Conservation (phyloP, 2,113 vertebrate species). For the Meriones unguiculatus region DNA sequence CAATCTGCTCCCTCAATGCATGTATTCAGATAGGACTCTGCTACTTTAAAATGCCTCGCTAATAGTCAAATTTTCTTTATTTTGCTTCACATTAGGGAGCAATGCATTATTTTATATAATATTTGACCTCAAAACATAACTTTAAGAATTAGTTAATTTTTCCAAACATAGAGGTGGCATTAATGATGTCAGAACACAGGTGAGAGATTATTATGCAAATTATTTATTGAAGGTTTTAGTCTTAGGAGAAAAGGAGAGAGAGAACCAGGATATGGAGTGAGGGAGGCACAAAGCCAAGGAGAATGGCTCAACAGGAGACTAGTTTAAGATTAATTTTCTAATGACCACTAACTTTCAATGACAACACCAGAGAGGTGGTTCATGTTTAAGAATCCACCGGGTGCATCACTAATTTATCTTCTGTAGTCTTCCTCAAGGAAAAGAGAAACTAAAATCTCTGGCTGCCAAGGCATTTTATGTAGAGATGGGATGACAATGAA, state of each 20-base stretch:
- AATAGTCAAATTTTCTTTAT: slow-evolving; percentile 28
- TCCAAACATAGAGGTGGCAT: background rate
- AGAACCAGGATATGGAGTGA: background rate
- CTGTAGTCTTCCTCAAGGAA: background rate
- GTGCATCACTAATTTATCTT: background rate
- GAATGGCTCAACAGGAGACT: background rate
- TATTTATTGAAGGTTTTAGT: background rate
- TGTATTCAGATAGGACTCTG: background rate
- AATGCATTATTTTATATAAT: slow-evolving; percentile 4
- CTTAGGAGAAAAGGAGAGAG: background rate
- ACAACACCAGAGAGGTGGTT: background rate
- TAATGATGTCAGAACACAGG: background rate
- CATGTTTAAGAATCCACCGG: background rate
- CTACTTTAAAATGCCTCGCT: background rate
- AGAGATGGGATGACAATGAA: background rate
- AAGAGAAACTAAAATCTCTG: background rate
- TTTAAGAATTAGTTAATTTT: slow-evolving; percentile 55
- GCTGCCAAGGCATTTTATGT: background rate
- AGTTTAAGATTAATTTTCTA: background rate
- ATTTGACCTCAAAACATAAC: background rate
- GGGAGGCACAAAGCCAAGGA: background rate
- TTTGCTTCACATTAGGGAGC: slow-evolving; percentile 4
- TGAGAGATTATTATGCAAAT: background rate
- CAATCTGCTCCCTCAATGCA: background rate
- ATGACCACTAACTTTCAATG: accelerated